Base-by-base conservation (phyloP, 1,140 invertebrate genomes). In the Drosophila miranda region DNA sequence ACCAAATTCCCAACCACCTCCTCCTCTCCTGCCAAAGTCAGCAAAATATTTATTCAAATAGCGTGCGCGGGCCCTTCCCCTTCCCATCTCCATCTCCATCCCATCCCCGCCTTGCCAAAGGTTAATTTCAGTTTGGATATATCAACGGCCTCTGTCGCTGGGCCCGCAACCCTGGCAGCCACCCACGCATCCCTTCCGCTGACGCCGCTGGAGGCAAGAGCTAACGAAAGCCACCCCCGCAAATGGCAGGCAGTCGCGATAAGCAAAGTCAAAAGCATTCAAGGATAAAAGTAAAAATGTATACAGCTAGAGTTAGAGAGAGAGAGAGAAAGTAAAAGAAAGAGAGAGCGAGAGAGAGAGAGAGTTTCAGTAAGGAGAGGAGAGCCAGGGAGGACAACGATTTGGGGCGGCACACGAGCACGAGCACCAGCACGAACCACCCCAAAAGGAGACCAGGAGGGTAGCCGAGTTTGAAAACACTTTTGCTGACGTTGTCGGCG, bases 11-110 rank as follows among this genome's bases (percentile, higher is more conserved):
- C 61, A 42, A 48, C 42, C 38, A 14, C 49, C 43, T 41, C 49
- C 23, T 14, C 28, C 51, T 50, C 43, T 14, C 34, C 73, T 80
- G 74, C 77, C 77, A 62, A 78, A 87, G 82, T 87, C 82, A 87
- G 82, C 82, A 87, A 82, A 87, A 87, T 87, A 87, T 87, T 82
- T 87, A 87, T 87, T 87, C 83, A 87, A 87, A 87, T 87, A 87
- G 75, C 82, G 83, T 87, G 71, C 57, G 50, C 62, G 11, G 11
- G 3, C 34, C 34, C 11, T 38, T 38, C 11, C 34, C 34, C 11
- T 57, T 52, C 75, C 51, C 56, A 43, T 34, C 61, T 1, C 28
- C 30, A 7, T 0, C 8, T 9, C 28, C 28, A 30, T 6, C 28
- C 9, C 30, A 45, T 50, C 75, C 49, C 53, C 41, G 41, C 61